Percentiles rank a stretch among this genome's conserved stretches.
Conservation (phyloP, 1,140 invertebrate species). For the Globodera rostochiensis region DNA sequence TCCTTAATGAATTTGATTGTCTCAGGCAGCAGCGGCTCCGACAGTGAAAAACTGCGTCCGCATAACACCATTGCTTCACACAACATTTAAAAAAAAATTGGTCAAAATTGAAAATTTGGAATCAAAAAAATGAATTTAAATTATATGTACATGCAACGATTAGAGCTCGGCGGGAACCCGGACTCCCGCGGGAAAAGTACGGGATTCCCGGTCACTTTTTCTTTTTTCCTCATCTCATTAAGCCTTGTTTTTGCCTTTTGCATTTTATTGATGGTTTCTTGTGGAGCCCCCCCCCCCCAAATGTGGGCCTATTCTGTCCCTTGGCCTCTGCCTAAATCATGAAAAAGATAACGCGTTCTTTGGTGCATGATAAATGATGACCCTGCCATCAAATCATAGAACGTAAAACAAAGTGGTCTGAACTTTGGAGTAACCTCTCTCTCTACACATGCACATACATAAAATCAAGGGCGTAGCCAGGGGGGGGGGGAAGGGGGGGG, state of each 20-base stretch:
- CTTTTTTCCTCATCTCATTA: no score
- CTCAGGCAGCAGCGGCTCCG: conserved; percentile 61
- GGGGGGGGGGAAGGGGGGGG: no score
- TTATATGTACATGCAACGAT: no score
- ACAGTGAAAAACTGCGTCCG: conserved; percentile 50
- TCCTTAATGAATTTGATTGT: conserved; percentile 64
- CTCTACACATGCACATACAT: no score
- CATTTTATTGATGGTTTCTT: no score
- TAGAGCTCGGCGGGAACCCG: no score
- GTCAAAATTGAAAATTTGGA: neutral
- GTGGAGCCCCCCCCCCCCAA: no score
- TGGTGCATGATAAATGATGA: neutral
- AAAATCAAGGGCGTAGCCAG: no score
- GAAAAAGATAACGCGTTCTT: neutral
- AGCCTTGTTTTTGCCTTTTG: no score
- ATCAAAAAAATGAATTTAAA: neutral
- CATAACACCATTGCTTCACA: neutral
- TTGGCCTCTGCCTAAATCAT: neutral
- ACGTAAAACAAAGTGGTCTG: neutral
- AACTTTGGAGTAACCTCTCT: neutral
- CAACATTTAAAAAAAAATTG: neutral
- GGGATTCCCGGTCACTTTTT: no score
- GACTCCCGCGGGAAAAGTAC: no score
- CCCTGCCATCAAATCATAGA: neutral
- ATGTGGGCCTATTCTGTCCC: no score